Evolutionary conservation across 2,888 invertebrate genomes (phyloP).

Genomic region (Andrena camellia): DNA sequence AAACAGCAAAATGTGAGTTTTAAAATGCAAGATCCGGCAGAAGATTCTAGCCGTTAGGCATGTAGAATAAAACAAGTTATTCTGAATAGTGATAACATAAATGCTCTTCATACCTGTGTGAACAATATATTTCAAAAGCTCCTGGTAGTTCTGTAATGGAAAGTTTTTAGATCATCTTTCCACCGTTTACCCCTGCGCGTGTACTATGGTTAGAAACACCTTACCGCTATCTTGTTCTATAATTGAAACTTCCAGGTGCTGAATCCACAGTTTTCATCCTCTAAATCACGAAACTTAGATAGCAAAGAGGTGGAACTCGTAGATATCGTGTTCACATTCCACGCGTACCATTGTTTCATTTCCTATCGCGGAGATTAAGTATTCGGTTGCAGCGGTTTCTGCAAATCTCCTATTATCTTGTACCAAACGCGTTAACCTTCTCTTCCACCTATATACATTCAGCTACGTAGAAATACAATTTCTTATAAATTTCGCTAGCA

Average conservation of each 20-base stretch:
- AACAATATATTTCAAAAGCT: neutral
- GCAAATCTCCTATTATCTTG: neutral
- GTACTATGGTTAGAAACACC: conserved; percentile 16
- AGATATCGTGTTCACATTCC: conserved; percentile 44
- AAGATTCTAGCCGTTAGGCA: neutral
- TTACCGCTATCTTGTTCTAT: neutral
- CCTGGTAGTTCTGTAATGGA: neutral
- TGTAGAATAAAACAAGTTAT: neutral
- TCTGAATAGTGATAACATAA: neutral
- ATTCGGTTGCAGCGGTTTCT: no score
- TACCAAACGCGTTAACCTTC: neutral
- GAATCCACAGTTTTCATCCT: conserved; percentile 28
- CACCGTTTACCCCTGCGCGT: neutral
- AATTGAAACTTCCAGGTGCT: conserved; percentile 23
- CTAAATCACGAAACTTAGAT: conserved; percentile 29
- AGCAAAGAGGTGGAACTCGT: conserved; percentile 35
- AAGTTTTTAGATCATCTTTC: conserved; percentile 36
- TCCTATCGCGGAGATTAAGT: neutral
- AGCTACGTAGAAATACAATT: no score
- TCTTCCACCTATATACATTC: neutral
- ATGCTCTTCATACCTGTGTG: neutral
- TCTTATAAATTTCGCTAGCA: no score
- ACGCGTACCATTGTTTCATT: conserved; percentile 8
- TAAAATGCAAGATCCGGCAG: neutral
- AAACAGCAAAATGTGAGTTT: neutral